These are phyloP conservation scores for Aradophagus sp. DNA, from an alignment of 1,140 invertebrate genomes.

Conservation along the genomic window DNA sequence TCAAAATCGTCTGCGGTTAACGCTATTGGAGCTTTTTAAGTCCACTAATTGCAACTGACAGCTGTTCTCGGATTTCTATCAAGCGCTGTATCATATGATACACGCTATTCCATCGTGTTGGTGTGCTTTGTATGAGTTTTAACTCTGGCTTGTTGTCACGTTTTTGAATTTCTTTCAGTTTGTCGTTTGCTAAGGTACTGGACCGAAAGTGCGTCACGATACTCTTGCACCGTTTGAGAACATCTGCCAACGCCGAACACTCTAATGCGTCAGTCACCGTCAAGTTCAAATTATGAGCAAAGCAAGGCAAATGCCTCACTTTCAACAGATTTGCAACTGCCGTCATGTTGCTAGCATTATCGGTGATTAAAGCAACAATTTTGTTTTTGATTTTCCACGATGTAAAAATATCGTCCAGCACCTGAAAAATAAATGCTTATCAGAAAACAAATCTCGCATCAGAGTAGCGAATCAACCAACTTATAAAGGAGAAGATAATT, in stretches of 20 bases:
- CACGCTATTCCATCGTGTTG: slow-evolving; percentile 20
- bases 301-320: slow-evolving; percentile 10
- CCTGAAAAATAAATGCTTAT: slow-evolving; percentile 5
- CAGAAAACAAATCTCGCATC: too few relatives aligned
- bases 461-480: too few relatives aligned
- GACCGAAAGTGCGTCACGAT: slow-evolving; percentile 11
- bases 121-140: slow-evolving; percentile 10
- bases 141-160: slow-evolving; percentile 6
- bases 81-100: slow-evolving; percentile 16
- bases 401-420: slow-evolving; percentile 1
- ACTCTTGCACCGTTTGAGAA: slow-evolving; percentile 8
- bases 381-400: slow-evolving; percentile 12
- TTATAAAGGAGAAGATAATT: too few relatives aligned
- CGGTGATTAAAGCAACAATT: slow-evolving; percentile 7
- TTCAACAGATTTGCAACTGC: slow-evolving; percentile 2
- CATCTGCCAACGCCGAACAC: slow-evolving; percentile 3
- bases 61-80: slow-evolving; percentile 4
- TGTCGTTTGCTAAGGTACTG: slow-evolving; percentile 12
- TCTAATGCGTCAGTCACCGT: slow-evolving; percentile 8
- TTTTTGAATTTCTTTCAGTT: slow-evolving; percentile 11
- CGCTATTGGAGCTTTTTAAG: slow-evolving; percentile 3
- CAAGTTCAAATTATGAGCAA: slow-evolving; percentile 14
- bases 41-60: slow-evolving; percentile 4
- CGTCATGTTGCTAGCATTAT: slow-evolving; percentile 18
- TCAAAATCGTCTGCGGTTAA: slow-evolving; percentile 17